Base-by-base conservation (phyloP, 2,888 invertebrate species). In the Eupithecia dodoneata region DNA sequence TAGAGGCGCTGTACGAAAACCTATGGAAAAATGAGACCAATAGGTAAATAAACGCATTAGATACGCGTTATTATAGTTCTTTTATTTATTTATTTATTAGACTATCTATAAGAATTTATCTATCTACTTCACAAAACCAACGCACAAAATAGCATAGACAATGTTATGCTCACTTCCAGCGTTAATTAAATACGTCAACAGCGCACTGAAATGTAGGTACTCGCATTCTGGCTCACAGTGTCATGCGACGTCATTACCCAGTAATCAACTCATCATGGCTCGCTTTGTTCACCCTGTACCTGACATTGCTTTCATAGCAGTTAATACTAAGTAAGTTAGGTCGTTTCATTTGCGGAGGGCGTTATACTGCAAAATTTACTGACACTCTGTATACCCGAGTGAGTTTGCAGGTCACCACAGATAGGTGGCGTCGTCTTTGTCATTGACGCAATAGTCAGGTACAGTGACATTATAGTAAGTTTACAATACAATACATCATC, bases 181-280 rank as follows among this genome's bases (percentile, higher is more conserved):
- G 63, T 63, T 70, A 71, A 76, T 76, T 76, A 76, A 73, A 76
- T 63, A 65, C 70, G 65, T 65, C 63, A 65, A 76, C 73, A 70
- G 65, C 73, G 67, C 45, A 45, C 9, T 42, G 69, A 76, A 69
- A 72, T 72, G 72, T 45, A 5, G 45, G 45, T 73, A 42, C 72
- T 15, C 65, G 44, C 52, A 52, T 72, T 73, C 63, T 69, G 73
- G 42, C 59, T 18, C 65, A 47, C 65, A 76, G 76, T 76, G 65
- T 73, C 76, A 73, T 73, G 71, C 71, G 76, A 76, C 70, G 73
- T 76, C 76, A 73, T 76, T 76, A 76, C 30, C 70, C 65, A 71
- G 76, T 76, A 76, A 76, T 76, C 73, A 76, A 73, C 70, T 73
- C 63, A 45, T 44, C 70, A 67, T 67, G 55, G 59, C 63, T 52